These are phyloP conservation scores for Phthorimaea operculella DNA, from an alignment of 1,140 invertebrate genomes.

Conservation along the genomic window DNA sequence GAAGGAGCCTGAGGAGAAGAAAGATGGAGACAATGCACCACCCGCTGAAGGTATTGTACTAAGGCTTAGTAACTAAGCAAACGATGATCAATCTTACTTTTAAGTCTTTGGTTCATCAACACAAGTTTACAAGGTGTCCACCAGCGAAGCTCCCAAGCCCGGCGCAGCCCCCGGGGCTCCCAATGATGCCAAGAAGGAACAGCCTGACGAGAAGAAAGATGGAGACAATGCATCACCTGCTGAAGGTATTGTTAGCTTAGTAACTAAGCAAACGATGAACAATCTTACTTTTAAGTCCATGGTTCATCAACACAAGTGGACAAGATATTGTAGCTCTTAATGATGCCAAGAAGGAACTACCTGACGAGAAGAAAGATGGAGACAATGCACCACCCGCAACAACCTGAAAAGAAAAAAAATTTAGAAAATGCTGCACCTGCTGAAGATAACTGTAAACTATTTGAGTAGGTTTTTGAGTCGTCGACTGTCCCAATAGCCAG, in stretches of 20 bases:
- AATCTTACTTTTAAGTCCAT: constrained; percentile 12
- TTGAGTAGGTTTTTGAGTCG: too few relatives aligned
- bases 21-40: constrained; percentile 20
- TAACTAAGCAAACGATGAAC: constrained; percentile 29
- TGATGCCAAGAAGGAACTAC: constrained; percentile 10
- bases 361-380: constrained; percentile 26
- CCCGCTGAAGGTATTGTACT: neutral
- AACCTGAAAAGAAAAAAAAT: too few relatives aligned
- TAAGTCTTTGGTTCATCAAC: constrained; percentile 40
- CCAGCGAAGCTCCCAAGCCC: constrained; percentile 37
- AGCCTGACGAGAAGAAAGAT: neutral
- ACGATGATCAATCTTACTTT: constrained; percentile 25
- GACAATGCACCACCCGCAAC: constrained; percentile 7
- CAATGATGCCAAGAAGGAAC: constrained; percentile 9
- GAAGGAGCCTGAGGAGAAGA: constrained; percentile 20
- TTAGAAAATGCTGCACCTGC: too few relatives aligned
- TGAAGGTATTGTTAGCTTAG: neutral
- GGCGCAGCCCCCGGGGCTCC: neutral
- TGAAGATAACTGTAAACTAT: too few relatives aligned
- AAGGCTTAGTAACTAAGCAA: constrained; percentile 12
- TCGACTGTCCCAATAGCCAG: too few relatives aligned
- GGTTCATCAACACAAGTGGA: constrained; percentile 56
- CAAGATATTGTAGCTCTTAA: constrained; percentile 28
- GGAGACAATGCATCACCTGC: too few relatives aligned
- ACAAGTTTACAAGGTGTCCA: constrained; percentile 57